Percentiles rank a stretch among this genome's conserved stretches.
Conservation (phyloP, 2,797 vertebrate species). For the Etheostoma perlongum region DNA sequence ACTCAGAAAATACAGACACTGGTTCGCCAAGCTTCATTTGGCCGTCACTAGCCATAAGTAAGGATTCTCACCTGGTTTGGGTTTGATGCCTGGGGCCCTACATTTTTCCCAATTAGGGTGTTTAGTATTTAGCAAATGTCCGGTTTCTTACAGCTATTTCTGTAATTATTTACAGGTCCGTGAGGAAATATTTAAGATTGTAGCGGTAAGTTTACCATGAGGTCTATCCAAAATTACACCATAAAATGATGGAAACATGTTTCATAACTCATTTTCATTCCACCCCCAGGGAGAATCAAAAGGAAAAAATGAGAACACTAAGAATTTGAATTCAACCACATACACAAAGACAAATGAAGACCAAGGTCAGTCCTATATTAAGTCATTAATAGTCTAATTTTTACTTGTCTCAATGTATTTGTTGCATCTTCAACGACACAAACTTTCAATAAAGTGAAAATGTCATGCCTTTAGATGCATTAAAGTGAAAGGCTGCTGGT, state of each 20-base stretch:
- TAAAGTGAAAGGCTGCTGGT: background rate
- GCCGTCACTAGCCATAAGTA: background rate
- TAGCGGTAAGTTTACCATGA: slow-evolving; percentile 75
- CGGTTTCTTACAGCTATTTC: background rate
- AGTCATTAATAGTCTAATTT: background rate
- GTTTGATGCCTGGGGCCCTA: background rate
- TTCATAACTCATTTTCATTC: slow-evolving; percentile 6
- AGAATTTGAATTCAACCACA: slow-evolving; percentile 54
- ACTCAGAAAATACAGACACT: no score
- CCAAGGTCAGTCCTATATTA: slow-evolving; percentile 26
- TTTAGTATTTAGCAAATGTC: background rate
- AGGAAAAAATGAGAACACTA: slow-evolving; percentile 51
- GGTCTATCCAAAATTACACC: background rate
- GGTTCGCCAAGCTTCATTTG: no score
- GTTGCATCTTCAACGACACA: background rate
- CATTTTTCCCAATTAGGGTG: background rate
- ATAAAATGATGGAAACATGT: background rate
- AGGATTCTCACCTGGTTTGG: background rate
- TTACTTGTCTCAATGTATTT: background rate
- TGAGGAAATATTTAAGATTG: slow-evolving; percentile 75
- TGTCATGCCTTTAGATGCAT: background rate
- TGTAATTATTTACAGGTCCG: slow-evolving; percentile 77
- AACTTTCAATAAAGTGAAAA: background rate
- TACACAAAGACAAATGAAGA: slow-evolving; percentile 61
- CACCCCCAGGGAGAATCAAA: slow-evolving; percentile 54